phyloP scores from a whole-genome alignment of 2,888 invertebrate species.

The Myathropa florea region DNA sequence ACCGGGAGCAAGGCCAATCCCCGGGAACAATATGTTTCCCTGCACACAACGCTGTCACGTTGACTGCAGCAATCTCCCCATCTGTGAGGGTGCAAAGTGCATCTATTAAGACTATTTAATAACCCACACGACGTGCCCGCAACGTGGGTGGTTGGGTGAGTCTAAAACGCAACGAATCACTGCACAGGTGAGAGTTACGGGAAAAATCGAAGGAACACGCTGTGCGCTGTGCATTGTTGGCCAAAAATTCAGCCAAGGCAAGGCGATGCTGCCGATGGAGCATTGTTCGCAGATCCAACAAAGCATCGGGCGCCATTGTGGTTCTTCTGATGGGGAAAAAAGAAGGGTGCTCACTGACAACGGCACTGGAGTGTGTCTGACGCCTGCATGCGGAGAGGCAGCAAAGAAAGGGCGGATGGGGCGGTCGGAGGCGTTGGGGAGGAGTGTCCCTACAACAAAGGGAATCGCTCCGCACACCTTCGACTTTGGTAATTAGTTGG shows the following conservation, averaged over 20 bases:
- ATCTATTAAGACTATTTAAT: constrained; percentile 14
- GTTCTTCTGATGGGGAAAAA: constrained; percentile 17
- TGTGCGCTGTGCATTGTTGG: constrained; percentile 12
- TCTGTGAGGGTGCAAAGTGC: constrained; percentile 10
- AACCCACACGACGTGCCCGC: background rate
- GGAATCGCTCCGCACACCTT: constrained; percentile 58
- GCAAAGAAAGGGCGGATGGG: constrained; percentile 7
- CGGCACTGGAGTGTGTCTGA: constrained; percentile 12
- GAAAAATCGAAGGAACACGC: constrained; percentile 39
- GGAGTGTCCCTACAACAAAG: background rate
- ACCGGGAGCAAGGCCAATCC: background rate
- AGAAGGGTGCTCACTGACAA: constrained; percentile 11
- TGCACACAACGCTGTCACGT: constrained; percentile 18
- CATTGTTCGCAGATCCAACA: constrained; percentile 11
- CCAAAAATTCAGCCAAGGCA: constrained; percentile 20
- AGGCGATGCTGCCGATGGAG: background rate
- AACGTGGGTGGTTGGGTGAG: background rate
- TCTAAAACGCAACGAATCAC: background rate
- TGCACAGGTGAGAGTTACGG: constrained; percentile 17
- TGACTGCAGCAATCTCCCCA: constrained; percentile 19
- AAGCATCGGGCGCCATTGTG: constrained; percentile 32
- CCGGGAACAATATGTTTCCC: constrained; percentile 32
- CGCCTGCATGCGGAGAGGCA: constrained; percentile 3
- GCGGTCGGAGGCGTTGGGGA: background rate
- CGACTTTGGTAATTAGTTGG: constrained; percentile 68